phyloP scores from a whole-genome alignment of 2,888 invertebrate species.

The Branchellion lobata region DNA sequence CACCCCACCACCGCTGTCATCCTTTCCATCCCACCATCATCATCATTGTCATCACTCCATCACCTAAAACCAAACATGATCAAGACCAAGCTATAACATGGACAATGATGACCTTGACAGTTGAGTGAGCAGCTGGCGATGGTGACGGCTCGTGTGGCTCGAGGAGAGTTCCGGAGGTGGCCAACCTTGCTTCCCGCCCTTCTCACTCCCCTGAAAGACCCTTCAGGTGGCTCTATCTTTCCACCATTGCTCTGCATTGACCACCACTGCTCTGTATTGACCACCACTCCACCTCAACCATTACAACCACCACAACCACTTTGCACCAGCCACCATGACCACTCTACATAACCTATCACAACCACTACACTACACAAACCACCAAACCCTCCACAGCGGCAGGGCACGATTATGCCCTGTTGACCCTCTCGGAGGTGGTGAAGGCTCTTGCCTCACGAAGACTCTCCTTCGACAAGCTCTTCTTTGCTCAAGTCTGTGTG shows the following conservation, averaged over 20 bases:
- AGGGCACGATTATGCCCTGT: background rate
- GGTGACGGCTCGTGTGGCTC: background rate
- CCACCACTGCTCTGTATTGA: too few species aligned
- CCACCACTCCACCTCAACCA: too few species aligned
- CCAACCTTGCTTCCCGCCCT: background rate
- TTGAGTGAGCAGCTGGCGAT: background rate
- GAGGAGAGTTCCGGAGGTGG: background rate
- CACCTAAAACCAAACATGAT: background rate
- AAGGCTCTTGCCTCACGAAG: background rate
- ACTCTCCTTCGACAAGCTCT: background rate
- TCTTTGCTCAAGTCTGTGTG: background rate
- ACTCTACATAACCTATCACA: too few species aligned
- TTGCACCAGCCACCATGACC: too few species aligned
- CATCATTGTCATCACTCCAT: background rate
- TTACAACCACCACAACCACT: too few species aligned
- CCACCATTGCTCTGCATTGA: too few species aligned
- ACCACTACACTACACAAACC: too few species aligned
- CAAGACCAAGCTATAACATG: too few species aligned
- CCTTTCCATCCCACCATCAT: background rate
- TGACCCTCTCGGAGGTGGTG: background rate
- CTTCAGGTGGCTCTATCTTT: background rate
- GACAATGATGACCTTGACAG: background rate
- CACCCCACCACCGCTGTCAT: background rate
- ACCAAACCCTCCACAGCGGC: background rate
- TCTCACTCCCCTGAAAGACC: background rate